phyloP scores from a whole-genome alignment of 2,797 vertebrate genomes.

The Rhinichthys osculus region DNA sequence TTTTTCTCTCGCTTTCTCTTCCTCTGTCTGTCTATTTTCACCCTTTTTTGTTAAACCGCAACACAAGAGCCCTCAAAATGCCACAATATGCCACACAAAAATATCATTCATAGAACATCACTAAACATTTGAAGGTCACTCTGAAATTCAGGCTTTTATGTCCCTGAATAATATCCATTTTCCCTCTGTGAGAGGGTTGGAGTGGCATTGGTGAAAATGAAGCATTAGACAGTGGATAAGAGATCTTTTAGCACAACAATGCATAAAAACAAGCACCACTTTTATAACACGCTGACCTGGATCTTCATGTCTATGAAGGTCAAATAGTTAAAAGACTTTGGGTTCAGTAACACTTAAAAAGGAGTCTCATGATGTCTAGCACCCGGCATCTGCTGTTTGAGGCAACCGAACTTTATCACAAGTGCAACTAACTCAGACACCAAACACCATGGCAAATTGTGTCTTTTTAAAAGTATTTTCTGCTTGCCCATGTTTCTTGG shows the following conservation, averaged over 20 bases:
- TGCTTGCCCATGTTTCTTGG: neutral
- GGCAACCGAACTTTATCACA: neutral
- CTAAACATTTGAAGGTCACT: constrained; percentile 30
- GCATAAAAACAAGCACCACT: neutral
- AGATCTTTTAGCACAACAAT: neutral
- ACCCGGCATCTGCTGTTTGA: neutral
- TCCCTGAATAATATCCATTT: constrained; percentile 21
- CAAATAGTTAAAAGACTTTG: neutral
- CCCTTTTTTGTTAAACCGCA: constrained; percentile 5
- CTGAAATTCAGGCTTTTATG: constrained; percentile 6
- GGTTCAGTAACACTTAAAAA: neutral
- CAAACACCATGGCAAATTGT: neutral
- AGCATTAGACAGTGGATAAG: neutral
- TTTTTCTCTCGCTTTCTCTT: constrained; percentile 3
- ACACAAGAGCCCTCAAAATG: constrained; percentile 38
- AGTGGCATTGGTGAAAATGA: constrained; percentile 3
- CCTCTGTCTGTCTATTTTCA: constrained; percentile 11
- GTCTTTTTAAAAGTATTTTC: neutral
- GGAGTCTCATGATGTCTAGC: neutral
- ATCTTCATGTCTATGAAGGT: neutral
- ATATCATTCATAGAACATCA: neutral
- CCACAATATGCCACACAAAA: neutral
- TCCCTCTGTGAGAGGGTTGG: neutral
- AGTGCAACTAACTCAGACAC: neutral
- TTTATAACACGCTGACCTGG: neutral